Conservation (phyloP, 2,797 vertebrate species). For the Liasis olivaceus region DNA sequence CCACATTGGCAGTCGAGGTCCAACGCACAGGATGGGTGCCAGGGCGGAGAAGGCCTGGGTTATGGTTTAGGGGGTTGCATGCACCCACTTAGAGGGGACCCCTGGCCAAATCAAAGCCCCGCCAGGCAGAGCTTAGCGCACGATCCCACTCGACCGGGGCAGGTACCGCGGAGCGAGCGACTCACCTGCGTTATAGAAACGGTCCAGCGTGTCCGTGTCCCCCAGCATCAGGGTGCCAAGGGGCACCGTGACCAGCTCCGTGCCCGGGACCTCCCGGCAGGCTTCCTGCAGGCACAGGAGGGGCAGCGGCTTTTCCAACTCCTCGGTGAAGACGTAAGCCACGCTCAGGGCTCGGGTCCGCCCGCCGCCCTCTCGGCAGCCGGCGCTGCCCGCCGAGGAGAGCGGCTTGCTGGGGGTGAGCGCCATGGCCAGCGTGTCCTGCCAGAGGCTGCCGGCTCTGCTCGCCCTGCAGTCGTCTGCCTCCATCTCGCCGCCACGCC, state of each 20-base stretch:
- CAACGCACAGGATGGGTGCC: neutral
- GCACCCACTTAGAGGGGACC: too few relatives aligned
- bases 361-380: constrained; percentile 62
- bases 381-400: constrained; percentile 27
- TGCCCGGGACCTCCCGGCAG: constrained; percentile 76
- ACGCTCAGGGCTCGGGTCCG: constrained; percentile 76
- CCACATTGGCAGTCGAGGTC: neutral
- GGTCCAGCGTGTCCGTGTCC: constrained; percentile 78
- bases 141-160: too few relatives aligned
- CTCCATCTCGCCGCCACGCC: constrained; percentile 15
- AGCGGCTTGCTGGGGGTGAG: constrained; percentile 60
- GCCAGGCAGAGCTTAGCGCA: neutral
- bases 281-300: constrained; percentile 82
- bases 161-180: neutral
- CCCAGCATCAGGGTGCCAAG: constrained; percentile 80
- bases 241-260: constrained; percentile 73
- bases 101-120: neutral
- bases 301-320: constrained; percentile 75
- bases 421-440: constrained; percentile 80
- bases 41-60: neutral
- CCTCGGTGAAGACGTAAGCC: constrained; percentile 78
- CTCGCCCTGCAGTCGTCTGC: neutral
- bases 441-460: constrained; percentile 85
- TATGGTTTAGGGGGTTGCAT: neutral
- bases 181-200: constrained; percentile 92